Evolutionary conservation across 2,113 vertebrate genomes (phyloP), one percentile per base, ranked within the genome.

Genomic region (pig (Sus scrofa)): DNA sequence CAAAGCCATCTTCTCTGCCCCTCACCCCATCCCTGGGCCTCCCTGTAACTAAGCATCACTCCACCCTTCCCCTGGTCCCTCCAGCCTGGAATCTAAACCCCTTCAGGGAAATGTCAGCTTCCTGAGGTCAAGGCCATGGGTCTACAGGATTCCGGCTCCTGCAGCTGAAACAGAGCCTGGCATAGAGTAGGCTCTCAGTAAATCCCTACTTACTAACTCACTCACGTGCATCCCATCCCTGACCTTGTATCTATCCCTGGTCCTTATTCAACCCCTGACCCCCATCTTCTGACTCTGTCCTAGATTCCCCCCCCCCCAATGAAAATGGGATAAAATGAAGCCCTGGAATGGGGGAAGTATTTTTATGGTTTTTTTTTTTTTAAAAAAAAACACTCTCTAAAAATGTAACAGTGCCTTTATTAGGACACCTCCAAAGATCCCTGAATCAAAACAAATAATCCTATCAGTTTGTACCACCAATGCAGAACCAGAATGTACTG

Each of bases 31-130:
- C 19, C 16, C 22, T 81, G 2, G 37, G 1, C 6, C 22, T 91
- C 50, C 24, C 18, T 0, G 1, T 1, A 22, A 86, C 3, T 20
- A 14, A 20, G 5, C 6, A 22, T 44, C 34, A 6, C 2, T n/a
- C 8, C 6, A 9, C 18, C 56, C 34, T 12, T 81, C 56, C 11
- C 7, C n/a, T 20, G 3, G 52, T 3, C 22, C 2, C 19, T 30
- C 27, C 27, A 63, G 19, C 6, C 82, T 68, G 37, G 34, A 68
- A 67, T 20, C 50, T 1, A 60, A n/a, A 1, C 1, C 34, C 62
- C 26, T 74, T 6, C 5, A 2, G 9, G 1, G 26, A 15, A 37
- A 54, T 54, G 19, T 13, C 32, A 58, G 37, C 18, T 70, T 58
- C 83, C 26, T 32, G 71, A 68, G 44, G 62, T 20, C 1, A 7